Conservation (phyloP, 2,888 invertebrate species). For the Agrochola litura region DNA sequence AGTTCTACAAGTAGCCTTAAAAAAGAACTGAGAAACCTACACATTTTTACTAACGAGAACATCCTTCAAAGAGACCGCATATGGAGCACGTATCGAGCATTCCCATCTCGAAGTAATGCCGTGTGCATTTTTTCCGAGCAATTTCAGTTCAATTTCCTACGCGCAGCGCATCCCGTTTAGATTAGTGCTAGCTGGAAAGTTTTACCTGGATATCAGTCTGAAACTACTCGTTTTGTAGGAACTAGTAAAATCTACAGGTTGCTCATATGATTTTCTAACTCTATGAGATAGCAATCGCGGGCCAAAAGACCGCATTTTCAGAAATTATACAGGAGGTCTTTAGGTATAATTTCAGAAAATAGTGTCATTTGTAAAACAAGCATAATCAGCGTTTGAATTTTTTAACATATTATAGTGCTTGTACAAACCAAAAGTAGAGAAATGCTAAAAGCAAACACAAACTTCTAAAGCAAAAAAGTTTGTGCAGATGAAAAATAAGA, state of each 20-base stretch:
- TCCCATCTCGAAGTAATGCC: conserved; percentile 39
- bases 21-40: neutral
- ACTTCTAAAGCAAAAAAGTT: neutral
- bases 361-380: too few species aligned
- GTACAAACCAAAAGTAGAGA: neutral
- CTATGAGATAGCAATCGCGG: too few species aligned
- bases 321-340: neutral
- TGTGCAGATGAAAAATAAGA: too few species aligned
- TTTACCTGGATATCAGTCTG: conserved; percentile 5
- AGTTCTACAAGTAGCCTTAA: neutral
- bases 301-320: neutral
- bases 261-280: too few species aligned
- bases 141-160: conserved; percentile 62
- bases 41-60: conserved; percentile 3
- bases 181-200: conserved; percentile 25
- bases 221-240: conserved; percentile 1
- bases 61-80: neutral
- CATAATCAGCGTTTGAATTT: too few species aligned
- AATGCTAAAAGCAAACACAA: neutral
- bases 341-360: too few species aligned
- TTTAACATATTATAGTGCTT: neutral
- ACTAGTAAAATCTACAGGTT: neutral
- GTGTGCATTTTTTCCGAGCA: conserved; percentile 53
- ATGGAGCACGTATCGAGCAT: conserved; percentile 29
- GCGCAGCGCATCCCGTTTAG: conserved; percentile 34